Base-by-base conservation (phyloP, 2,797 vertebrate species). In the Chrysocyon brachyurus region DNA sequence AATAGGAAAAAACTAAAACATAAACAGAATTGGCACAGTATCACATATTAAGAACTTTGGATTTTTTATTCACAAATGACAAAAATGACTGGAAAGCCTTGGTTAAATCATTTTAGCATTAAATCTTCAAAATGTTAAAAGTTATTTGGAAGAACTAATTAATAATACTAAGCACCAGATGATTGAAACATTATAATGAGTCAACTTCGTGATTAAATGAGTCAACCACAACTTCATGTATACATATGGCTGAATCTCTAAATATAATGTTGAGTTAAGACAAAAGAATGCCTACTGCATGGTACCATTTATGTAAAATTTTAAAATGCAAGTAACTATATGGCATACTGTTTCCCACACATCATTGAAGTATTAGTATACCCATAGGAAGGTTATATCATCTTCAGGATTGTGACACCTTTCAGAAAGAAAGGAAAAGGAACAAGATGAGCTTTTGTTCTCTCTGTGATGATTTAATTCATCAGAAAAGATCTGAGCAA, bases 71-170 rank as follows among this genome's bases (percentile, higher is more conserved):
- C 5, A 72, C 6, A 68, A 90, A 92, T 90, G 73, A 10, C 49
- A 78, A 85, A 87, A 31, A 92, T 59, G 16, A 14, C 85, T 92
- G 85, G 52, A 28, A 73, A 96, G 73, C 31, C 24, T 46, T 17
- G 14, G 16, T 95, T 87, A 89, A 87, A 49, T 4, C 5, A 66
- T 94, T 61, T 73, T 77, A 63, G 70, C 40, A 82, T 70, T 86
- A 85, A 63, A 87, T 82, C 10, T 81, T 49, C 49, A 33, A 95
- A 93, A 78, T 22, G 17, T 19, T 93, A 11, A 24, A 82, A 64
- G n/a, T 68, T 66, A 87, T 81, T 87, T 93, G 89, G 79, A 96
- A 79, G 54, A n/a, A 91, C 79, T 64, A 81, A 63, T 72, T 91
- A 89, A 56, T 52, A 81, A 56, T 87, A 83, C 7, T 79, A 87